Conservation (phyloP, 2,797 vertebrate genomes). For the Synanceia verrucosa region DNA sequence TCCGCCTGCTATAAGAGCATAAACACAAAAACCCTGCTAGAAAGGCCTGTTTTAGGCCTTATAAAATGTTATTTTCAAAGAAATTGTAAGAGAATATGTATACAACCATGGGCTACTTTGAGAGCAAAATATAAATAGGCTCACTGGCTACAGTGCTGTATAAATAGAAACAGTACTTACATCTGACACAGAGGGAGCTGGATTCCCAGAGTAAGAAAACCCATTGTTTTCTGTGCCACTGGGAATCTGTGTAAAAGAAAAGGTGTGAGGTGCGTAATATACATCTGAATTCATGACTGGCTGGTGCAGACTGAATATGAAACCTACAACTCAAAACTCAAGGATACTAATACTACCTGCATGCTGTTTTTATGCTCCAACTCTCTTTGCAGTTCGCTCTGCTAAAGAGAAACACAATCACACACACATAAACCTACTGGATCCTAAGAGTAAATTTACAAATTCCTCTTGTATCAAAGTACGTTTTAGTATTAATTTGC, state of each 20-base stretch:
- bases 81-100: background rate
- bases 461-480: background rate
- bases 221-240: constrained; percentile 87
- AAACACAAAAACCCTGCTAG: constrained; percentile 8
- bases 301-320: background rate
- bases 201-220: constrained; percentile 81
- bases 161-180: constrained; percentile 76
- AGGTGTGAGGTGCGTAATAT: background rate
- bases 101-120: background rate
- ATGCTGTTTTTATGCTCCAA: constrained; percentile 87
- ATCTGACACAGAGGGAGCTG: constrained; percentile 80
- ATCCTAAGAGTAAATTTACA: background rate
- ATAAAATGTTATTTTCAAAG: too few relatives aligned
- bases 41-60: too few relatives aligned
- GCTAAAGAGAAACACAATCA: constrained; percentile 25
- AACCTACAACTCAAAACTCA: background rate
- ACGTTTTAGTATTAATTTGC: background rate
- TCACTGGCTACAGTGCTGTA: background rate
- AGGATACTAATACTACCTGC: constrained; percentile 85
- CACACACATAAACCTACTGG: background rate
- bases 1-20: constrained; percentile 77
- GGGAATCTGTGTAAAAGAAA: constrained; percentile 56
- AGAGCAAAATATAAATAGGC: background rate
- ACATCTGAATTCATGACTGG: background rate
- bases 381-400: constrained; percentile 89